Percentiles rank a stretch among this genome's conserved stretches.
These are phyloP conservation scores for Nomada fucata DNA, from an alignment of 2,888 invertebrate genomes.

Conservation along the genomic window DNA sequence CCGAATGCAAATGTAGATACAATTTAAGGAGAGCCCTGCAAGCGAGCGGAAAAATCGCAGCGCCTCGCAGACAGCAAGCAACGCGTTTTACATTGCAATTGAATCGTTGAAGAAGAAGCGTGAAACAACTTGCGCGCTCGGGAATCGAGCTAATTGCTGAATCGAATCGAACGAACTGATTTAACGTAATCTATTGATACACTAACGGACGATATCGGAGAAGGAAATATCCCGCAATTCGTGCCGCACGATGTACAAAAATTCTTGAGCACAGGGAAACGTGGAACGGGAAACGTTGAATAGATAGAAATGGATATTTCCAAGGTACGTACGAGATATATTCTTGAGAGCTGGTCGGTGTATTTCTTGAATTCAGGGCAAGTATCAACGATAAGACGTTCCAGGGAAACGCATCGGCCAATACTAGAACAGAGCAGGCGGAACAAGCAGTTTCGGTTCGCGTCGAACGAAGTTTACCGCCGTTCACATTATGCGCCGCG, in stretches of 20 bases:
- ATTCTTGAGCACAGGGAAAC: background rate
- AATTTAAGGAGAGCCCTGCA: conserved; percentile 23
- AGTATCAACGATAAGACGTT: background rate
- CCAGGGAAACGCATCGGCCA: background rate
- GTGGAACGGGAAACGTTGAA: background rate
- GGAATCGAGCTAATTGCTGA: background rate
- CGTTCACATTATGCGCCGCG: conserved; percentile 20
- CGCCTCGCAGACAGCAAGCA: background rate
- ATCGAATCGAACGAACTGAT: background rate
- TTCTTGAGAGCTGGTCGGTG: background rate
- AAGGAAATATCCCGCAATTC: background rate
- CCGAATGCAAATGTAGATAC: conserved; percentile 21
- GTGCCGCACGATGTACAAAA: background rate
- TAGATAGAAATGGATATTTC: background rate
- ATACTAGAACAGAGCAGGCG: background rate
- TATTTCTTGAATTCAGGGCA: conserved; percentile 15
- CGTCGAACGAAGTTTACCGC: conserved; percentile 40
- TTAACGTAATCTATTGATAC: background rate
- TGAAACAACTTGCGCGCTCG: no score
- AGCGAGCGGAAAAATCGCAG: conserved; percentile 8
- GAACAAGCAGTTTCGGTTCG: background rate
- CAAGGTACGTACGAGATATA: background rate
- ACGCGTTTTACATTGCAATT: conserved; percentile 9
- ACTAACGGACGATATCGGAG: no score
- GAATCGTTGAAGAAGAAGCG: background rate